Evolutionary conservation across 2,888 invertebrate genomes (phyloP).

Genomic region (Linnaemya tessellans): DNA sequence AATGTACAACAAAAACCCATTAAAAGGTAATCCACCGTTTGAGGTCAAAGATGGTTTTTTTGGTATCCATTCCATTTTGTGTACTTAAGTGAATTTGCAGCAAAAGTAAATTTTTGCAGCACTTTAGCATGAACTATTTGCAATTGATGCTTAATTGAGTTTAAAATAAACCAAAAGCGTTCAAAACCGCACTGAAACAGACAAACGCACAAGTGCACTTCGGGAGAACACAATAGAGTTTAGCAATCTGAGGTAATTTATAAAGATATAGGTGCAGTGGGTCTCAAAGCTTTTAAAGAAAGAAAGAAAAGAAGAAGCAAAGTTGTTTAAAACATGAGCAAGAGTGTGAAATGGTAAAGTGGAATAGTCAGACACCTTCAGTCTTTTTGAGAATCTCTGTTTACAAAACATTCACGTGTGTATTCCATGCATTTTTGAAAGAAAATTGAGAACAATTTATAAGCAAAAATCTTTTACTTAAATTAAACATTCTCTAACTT

Average conservation of each 20-base stretch:
- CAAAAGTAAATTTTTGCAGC: conserved; percentile 23
- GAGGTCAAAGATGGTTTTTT: conserved; percentile 16
- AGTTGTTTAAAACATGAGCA: neutral
- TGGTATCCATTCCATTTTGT: conserved; percentile 9
- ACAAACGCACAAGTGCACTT: conserved; percentile 15
- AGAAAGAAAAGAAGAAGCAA: neutral
- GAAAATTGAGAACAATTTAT: conserved; percentile 25
- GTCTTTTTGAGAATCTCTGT: neutral
- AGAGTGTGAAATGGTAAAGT: no score
- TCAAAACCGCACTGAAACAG: conserved; percentile 21
- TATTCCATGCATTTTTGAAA: neutral
- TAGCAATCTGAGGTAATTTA: conserved; percentile 27
- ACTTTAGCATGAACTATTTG: conserved; percentile 60
- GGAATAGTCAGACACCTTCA: no score
- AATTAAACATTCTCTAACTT: neutral
- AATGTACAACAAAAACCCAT: conserved; percentile 20
- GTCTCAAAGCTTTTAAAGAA: neutral
- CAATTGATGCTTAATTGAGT: conserved; percentile 66
- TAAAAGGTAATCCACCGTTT: conserved; percentile 39
- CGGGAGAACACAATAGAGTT: conserved; percentile 19
- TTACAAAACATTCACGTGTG: neutral
- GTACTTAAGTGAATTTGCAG: conserved; percentile 7
- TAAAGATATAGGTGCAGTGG: conserved; percentile 16
- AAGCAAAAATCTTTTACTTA: conserved; percentile 27
- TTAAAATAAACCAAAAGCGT: conserved; percentile 61